These are phyloP conservation scores for Drosophila pectinifera DNA, from an alignment of 1,140 invertebrate genomes.

Conservation along the genomic window DNA sequence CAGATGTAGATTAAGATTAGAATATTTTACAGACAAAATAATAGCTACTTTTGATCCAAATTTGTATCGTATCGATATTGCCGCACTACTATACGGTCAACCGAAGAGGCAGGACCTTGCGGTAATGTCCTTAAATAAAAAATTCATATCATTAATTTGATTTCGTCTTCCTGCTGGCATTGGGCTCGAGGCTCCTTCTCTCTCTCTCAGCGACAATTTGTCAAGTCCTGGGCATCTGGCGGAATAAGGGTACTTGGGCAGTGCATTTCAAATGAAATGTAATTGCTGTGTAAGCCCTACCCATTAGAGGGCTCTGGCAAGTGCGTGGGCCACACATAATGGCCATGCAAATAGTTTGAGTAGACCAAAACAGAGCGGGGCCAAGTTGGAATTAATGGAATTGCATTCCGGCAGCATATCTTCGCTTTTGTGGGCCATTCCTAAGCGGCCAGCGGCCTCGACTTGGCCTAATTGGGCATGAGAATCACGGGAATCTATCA, in stretches of 20 bases:
- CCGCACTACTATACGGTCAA: slow-evolving; percentile 1
- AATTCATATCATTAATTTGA: slow-evolving; percentile 81
- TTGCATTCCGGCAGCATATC: slow-evolving; percentile 41
- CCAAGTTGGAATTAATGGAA: slow-evolving; percentile 40
- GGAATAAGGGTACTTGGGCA: slow-evolving; percentile 15
- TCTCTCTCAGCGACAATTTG: slow-evolving; percentile 40
- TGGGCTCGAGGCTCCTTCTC: not conserved
- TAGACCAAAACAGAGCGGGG: slow-evolving; percentile 19
- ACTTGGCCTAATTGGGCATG: slow-evolving; percentile 25
- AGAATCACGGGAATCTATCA: slow-evolving; percentile 6
- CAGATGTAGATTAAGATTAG: not conserved
- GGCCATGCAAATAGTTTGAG: slow-evolving; percentile 52
- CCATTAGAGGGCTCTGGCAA: slow-evolving; percentile 34
- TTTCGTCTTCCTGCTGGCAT: slow-evolving; percentile 25
- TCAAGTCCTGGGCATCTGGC: slow-evolving; percentile 31
- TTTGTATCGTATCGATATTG: too few species aligned
- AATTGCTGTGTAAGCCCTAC: slow-evolving; percentile 56
- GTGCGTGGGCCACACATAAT: slow-evolving; percentile 41
- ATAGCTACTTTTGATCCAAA: too few species aligned
- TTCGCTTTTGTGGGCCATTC: slow-evolving; percentile 14
- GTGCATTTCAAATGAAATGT: slow-evolving; percentile 66
- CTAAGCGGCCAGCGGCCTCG: not conserved
- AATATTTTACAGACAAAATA: not conserved
- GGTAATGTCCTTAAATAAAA: slow-evolving; percentile 71
- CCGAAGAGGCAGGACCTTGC: slow-evolving; percentile 14